Evolutionary conservation across 2,113 vertebrate species (phyloP), one percentile per base, ranked within the genome.

Genomic region (Nycticebus coucang): DNA sequence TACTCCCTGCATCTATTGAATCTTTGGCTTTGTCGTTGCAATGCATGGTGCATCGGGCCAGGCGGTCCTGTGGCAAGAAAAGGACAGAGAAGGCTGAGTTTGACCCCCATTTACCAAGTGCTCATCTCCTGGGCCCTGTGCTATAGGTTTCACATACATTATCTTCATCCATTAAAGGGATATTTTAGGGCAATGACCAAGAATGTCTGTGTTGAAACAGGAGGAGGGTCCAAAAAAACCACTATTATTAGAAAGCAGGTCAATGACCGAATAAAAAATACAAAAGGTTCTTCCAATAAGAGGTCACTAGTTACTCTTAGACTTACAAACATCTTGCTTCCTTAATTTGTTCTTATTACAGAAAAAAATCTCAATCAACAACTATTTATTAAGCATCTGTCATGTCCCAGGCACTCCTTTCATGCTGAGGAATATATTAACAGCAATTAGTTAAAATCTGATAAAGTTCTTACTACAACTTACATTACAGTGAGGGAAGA

Each of bases 1-100:
- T 98, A 12, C 86, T 98, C 0, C 99, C 99, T 0, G 99, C 98
- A 90, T 99, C 99, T 11, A 99, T 98, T 2, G 98, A 98, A 93
- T 99, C 99, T 98, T 98, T 99, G 6, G 99, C 99, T 96, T 99
- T 99, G 95, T 99, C 99, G 0, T 98, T 99, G 97, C 99, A 99
- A 93, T 99, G 98, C 99, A 99, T 99, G 1, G 99, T 99, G 95
- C 99, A 99, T 95, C 99, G 98, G 83, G 98, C 97, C 89, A 99
- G 98, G 53, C 99, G 99, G 89, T 99, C 98, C 99, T 99, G 95
- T 0, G 35, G 69, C 81, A 86, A 88, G 85, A 93, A 77, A 24
- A 26, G 37, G 57, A 26, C 0, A 91, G 88, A 89, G 60, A 87
- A 89, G 26, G 55, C 26, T 96, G 79, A 92, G 57, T 30, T 1